Base-by-base conservation (phyloP, 2,888 invertebrate genomes). In the Nebria brevicollis region DNA sequence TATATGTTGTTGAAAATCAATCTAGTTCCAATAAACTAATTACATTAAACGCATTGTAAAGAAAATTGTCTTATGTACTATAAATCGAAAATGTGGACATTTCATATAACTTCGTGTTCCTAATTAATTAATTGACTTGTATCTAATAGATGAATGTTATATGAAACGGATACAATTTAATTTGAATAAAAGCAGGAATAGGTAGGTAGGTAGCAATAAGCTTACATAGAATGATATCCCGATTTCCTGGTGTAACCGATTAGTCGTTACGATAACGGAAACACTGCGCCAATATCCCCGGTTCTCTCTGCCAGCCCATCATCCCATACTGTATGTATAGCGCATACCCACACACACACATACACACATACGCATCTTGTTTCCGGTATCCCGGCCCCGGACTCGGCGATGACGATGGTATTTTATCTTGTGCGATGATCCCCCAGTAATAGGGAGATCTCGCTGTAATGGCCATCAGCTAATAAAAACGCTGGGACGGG, bases 251-350 rank as follows among this genome's bases (percentile, higher is more conserved):
- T 54, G 54, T 54, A 54, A 54, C 54, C 54, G 54, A 54, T 54
- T 54, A 54, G 54, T 54, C 54, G 54, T 54, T 54, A 54, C 54
- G 54, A 54, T 54, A 54, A 54, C 54, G 54, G 54, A 54, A 54
- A 54, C 54, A 13, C 54, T 54, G 54, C 13, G 54, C 54, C 54
- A 54, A 54, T 54, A 54, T 54, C 54, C 54, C 54, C 54, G 54
- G 54, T 8, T 54, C 8, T 8, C 54, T 11, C 11, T 54, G 13
- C 54, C 8, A 34, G 5, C 34, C 34, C 34, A 34, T 34, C 34
- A 34, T 34, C 34, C 34, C 34, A 34, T 5, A 34, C 34, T 34
- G 34, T 34, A 34, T 34, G 5, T 34, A 34, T 34, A 34, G 34
- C 34, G 34, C 34, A 34, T 34, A 34, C 4, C 5, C 34, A 34